A percentile compares a stretch with the other conserved stretches of the same genome.
These are phyloP conservation scores for Macrophya annulata DNA, from an alignment of 2,888 invertebrate genomes.

Conservation along the genomic window DNA sequence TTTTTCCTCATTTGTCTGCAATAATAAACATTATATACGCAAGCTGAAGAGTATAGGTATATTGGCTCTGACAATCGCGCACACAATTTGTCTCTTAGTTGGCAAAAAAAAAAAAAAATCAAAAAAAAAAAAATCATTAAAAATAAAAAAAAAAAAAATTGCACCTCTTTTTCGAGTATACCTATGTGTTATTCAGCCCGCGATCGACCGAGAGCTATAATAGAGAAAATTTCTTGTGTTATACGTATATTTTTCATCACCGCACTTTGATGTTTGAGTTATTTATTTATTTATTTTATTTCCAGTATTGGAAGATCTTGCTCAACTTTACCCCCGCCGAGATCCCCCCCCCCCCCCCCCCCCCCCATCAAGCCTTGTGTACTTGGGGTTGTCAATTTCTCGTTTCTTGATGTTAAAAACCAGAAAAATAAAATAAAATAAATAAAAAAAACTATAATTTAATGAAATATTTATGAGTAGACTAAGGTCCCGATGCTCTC, in stretches of 20 bases:
- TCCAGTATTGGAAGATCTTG: slow-evolving; percentile 3
- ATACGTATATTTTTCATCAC: background rate
- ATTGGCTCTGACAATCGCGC: slow-evolving; percentile 66
- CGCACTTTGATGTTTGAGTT: slow-evolving; percentile 13
- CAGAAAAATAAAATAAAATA: too few relatives aligned
- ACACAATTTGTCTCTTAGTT: slow-evolving; percentile 43
- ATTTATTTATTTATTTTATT: background rate
- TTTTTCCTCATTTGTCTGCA: slow-evolving; percentile 23
- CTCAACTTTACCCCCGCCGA: background rate
- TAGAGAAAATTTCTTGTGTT: background rate
- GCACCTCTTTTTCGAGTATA: slow-evolving; percentile 16
- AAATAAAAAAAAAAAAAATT: background rate
- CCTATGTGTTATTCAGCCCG: background rate
- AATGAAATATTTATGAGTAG: background rate
- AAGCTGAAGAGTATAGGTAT: slow-evolving; percentile 52
- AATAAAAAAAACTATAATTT: too few relatives aligned
- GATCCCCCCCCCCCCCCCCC: too few relatives aligned
- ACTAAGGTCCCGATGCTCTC: background rate
- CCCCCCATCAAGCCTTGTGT: background rate
- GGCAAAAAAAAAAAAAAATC: background rate
- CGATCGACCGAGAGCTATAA: background rate
- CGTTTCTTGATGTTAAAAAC: background rate
- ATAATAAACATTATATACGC: slow-evolving; percentile 34
- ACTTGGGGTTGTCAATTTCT: slow-evolving; percentile 1
- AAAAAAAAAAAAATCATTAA: too few relatives aligned